Conservation (phyloP, 2,797 vertebrate species). For the Typhlichthys subterraneus region DNA sequence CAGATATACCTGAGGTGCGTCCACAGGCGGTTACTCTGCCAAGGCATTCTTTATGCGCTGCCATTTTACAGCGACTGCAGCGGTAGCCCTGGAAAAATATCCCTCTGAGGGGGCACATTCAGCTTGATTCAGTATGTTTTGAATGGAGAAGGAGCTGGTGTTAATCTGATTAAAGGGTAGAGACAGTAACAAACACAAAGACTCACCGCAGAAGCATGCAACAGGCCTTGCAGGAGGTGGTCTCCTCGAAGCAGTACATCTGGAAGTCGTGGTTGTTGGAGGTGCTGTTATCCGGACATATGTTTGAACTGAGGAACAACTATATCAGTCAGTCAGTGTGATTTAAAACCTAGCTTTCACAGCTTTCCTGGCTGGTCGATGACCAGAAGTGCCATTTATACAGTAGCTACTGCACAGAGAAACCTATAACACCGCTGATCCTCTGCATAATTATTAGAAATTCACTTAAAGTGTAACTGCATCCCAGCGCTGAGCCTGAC, state of each 20-base stretch:
- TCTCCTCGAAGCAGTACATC: slow-evolving; percentile 93
- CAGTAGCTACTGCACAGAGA: too few species aligned
- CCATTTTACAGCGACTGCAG: slow-evolving; percentile 85
- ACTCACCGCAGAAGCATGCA: slow-evolving; percentile 90
- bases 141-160: background rate
- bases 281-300: slow-evolving; percentile 84
- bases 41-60: slow-evolving; percentile 94
- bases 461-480: too few species aligned
- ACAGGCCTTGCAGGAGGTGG: slow-evolving; percentile 88
- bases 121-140: background rate
- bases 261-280: slow-evolving; percentile 92
- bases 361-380: too few species aligned
- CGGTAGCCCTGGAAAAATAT: slow-evolving; percentile 93
- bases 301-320: slow-evolving; percentile 83
- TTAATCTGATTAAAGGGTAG: background rate
- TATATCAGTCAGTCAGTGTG: background rate
- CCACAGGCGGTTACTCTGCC: slow-evolving; percentile 84
- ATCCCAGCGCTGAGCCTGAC: too few species aligned
- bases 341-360: background rate
- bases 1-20: slow-evolving; percentile 76
- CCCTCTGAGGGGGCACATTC: slow-evolving; percentile 75
- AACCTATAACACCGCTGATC: too few species aligned
- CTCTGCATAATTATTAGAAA: too few species aligned
- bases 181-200: background rate
- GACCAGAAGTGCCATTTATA: too few species aligned